Conservation (phyloP, 2,797 vertebrate genomes). For the Kryptopterus vitreolus region DNA sequence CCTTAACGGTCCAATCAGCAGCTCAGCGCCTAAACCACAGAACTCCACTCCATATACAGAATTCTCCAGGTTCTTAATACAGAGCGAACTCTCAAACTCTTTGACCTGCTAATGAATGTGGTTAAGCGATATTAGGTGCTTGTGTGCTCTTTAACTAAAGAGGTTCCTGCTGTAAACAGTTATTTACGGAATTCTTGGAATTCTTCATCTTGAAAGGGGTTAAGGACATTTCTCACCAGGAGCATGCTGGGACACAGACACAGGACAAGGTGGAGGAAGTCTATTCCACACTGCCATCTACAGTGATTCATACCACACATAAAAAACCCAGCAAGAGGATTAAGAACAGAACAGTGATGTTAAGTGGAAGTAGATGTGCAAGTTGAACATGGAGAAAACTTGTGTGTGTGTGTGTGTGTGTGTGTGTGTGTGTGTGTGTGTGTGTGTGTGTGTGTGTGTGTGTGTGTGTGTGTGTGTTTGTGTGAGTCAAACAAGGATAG, state of each 20-base stretch:
- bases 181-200: conserved; percentile 57
- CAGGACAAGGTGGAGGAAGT: conserved; percentile 37
- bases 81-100: no score
- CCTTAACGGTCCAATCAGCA: no score
- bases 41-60: no score
- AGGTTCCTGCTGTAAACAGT: conserved; percentile 19
- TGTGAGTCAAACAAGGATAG: no score
- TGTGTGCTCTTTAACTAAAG: neutral
- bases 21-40: no score
- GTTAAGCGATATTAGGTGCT: neutral
- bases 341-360: neutral
- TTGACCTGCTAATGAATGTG: neutral
- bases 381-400: neutral
- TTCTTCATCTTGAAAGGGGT: conserved; percentile 50
- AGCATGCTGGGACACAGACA: conserved; percentile 4
- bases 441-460: neutral
- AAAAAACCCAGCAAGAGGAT: neutral
- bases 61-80: neutral
- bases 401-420: neutral
- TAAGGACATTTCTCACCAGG: conserved; percentile 41
- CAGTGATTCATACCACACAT: conserved; percentile 52
- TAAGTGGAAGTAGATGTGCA: neutral
- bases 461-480: neutral
- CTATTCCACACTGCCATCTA: conserved; percentile 71
- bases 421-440: neutral